Evolutionary conservation across 1,140 invertebrate genomes (phyloP).

Genomic region (Trachymyrmex septentrionalis): DNA sequence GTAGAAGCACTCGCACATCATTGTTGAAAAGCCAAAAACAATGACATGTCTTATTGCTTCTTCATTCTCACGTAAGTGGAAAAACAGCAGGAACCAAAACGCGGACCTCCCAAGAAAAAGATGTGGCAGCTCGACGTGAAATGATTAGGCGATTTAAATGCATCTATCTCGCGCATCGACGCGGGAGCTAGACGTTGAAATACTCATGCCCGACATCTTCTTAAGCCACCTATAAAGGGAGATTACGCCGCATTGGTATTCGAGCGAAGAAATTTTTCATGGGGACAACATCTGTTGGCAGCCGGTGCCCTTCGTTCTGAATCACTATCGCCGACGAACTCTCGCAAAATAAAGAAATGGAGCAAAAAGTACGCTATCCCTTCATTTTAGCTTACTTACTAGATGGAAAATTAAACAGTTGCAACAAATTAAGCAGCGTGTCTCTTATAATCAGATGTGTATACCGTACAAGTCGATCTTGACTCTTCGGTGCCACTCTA

Average conservation of each 20-base stretch:
- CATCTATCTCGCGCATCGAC: slow-evolving; percentile 49
- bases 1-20: background rate
- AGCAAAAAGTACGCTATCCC: background rate
- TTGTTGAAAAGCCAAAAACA: slow-evolving; percentile 29
- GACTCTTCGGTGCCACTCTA: no score
- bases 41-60: background rate
- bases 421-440: background rate
- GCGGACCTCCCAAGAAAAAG: background rate
- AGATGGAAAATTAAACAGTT: background rate
- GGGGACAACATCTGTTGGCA: slow-evolving; percentile 64
- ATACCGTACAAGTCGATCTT: background rate
- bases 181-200: slow-evolving; percentile 51
- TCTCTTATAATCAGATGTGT: background rate
- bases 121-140: slow-evolving; percentile 53
- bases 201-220: slow-evolving; percentile 45
- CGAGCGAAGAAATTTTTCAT: slow-evolving; percentile 68
- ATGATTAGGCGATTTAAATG: slow-evolving; percentile 68
- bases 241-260: slow-evolving; percentile 48
- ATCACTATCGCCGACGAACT: background rate
- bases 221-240: slow-evolving; percentile 45
- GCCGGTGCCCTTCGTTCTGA: slow-evolving; percentile 38
- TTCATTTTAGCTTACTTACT: slow-evolving; percentile 2
- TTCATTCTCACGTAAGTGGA: background rate
- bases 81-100: background rate
- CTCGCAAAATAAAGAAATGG: slow-evolving; percentile 2